Conservation (phyloP, 2,888 invertebrate genomes). For the Operophtera brumata region DNA sequence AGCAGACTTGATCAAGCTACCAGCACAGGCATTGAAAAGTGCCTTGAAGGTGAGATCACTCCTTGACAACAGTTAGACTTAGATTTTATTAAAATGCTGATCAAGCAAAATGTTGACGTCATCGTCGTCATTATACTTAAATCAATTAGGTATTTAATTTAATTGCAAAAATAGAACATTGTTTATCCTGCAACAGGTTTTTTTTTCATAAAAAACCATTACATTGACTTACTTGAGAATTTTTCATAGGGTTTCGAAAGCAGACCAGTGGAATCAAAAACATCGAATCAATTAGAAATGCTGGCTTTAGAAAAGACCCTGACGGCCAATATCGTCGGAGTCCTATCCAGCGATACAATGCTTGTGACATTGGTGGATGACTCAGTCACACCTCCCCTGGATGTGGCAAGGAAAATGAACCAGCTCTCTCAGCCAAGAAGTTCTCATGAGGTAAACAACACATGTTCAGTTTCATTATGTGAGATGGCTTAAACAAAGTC, state of each 20-base stretch:
- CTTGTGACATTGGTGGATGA: conserved; percentile 83
- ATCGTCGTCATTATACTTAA: too few species aligned
- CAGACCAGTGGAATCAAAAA: conserved; percentile 76
- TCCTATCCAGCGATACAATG: conserved; percentile 74
- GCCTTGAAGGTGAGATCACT: conserved; percentile 80
- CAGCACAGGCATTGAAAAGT: conserved; percentile 89
- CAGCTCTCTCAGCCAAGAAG: conserved; percentile 67
- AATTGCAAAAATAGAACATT: too few species aligned
- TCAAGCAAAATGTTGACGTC: too few species aligned
- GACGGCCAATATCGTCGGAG: conserved; percentile 80
- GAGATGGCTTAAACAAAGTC: too few species aligned
- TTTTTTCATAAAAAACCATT: too few species aligned
- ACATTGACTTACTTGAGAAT: neutral
- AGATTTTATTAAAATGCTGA: neutral
- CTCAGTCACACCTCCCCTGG: conserved; percentile 74
- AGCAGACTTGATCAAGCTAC: conserved; percentile 82
- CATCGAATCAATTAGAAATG: conserved; percentile 84
- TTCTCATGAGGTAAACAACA: conserved; percentile 58
- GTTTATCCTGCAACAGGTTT: too few species aligned
- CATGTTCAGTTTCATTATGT: too few species aligned
- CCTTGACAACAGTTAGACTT: neutral
- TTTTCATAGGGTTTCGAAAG: conserved; percentile 72
- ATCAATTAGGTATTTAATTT: too few species aligned
- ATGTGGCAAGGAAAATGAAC: conserved; percentile 79
- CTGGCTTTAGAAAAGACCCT: conserved; percentile 84